Conservation (phyloP, 2,113 vertebrate species). For the Struthio camelus region DNA sequence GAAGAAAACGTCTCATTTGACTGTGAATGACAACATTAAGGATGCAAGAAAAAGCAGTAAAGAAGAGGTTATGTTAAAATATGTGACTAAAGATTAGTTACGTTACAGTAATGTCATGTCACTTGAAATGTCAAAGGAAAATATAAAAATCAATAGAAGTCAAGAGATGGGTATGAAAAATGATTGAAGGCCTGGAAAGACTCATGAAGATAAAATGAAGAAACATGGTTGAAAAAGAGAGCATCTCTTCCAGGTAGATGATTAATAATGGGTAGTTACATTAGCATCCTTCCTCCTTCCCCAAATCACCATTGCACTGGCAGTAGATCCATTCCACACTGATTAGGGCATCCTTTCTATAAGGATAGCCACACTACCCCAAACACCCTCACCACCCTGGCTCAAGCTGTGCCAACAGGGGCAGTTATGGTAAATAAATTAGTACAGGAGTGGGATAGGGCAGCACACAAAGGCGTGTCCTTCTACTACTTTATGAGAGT, state of each 20-base stretch:
- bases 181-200: neutral
- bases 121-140: neutral
- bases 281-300: neutral
- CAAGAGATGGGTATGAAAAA: neutral
- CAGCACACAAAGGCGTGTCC: neutral
- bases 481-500: rapidly evolving
- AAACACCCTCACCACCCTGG: neutral
- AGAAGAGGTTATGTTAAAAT: neutral
- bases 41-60: neutral
- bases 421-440: neutral
- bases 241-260: neutral
- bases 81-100: neutral
- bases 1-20: neutral
- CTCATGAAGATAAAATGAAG: neutral
- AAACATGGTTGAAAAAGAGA: neutral
- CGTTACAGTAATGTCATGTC: neutral
- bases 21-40: neutral
- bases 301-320: neutral
- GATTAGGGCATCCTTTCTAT: neutral
- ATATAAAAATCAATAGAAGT: neutral
- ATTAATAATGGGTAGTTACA: neutral
- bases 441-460: neutral
- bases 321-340: neutral
- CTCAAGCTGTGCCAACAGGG: rapidly evolving
- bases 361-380: neutral